Percentiles rank a stretch among this genome's conserved stretches.
Conservation (phyloP, 1,140 invertebrate species). For the Drosophila ananassae region DNA sequence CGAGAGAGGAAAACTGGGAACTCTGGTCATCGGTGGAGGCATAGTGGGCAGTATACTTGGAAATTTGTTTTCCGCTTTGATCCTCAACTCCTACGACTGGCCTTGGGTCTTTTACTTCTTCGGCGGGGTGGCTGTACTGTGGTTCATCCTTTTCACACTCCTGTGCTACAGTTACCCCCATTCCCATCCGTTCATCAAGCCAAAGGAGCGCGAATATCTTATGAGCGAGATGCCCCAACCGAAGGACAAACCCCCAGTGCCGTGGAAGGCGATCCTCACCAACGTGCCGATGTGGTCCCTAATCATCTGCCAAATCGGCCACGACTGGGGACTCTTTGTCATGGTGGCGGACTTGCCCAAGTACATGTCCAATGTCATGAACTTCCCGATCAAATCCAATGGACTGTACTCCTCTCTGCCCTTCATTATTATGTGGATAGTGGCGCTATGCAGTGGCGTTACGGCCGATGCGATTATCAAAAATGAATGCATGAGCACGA, state of each 20-base stretch:
- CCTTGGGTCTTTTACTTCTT: slow-evolving; percentile 91
- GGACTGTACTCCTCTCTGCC: slow-evolving; percentile 60
- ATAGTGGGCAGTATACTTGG: slow-evolving; percentile 89
- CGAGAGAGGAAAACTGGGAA: slow-evolving; percentile 89
- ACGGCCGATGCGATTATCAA: slow-evolving; percentile 49
- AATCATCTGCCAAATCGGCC: slow-evolving; percentile 87
- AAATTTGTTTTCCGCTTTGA: slow-evolving; percentile 88
- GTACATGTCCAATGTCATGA: slow-evolving; percentile 60
- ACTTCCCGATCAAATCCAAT: slow-evolving; percentile 41
- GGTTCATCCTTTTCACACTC: slow-evolving; percentile 86
- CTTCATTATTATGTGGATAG: slow-evolving; percentile 54
- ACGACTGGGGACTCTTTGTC: slow-evolving; percentile 95
- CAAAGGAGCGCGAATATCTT: slow-evolving; percentile 88
- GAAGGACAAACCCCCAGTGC: slow-evolving; percentile 69
- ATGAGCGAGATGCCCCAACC: slow-evolving; percentile 56
- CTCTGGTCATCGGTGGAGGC: slow-evolving; percentile 88
- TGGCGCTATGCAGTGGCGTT: slow-evolving; percentile 37
- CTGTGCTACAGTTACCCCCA: slow-evolving; percentile 86
- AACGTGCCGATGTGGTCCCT: slow-evolving; percentile 87
- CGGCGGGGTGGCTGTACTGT: slow-evolving; percentile 88
- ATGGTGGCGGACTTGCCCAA: slow-evolving; percentile 92
- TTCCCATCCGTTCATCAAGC: slow-evolving; percentile 89
- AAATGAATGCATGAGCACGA: slow-evolving; percentile 2
- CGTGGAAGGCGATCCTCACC: slow-evolving; percentile 86
- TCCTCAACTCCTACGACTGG: slow-evolving; percentile 88